Evolutionary conservation across 2,113 vertebrate genomes (phyloP), one percentile per base, ranked within the genome.

Genomic region (Crocuta crocuta): DNA sequence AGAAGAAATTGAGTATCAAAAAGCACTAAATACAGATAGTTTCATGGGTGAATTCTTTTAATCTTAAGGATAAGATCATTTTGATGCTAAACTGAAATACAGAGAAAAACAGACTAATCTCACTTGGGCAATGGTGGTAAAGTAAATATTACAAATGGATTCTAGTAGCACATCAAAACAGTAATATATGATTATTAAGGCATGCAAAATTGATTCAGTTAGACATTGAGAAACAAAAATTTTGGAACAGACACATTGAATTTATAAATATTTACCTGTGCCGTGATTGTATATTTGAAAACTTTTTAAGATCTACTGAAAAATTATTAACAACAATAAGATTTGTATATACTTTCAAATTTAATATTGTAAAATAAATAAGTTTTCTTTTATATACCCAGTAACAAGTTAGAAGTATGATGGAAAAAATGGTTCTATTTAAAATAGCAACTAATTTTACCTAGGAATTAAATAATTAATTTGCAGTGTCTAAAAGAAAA

Each of bases 1-100:
- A 93, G 85, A 95, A 76, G 33, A 93, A 87, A 94, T 89, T 80
- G 26, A 88, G 24, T 96, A 16, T 96, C 68, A 65, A 58, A 86
- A 95, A 90, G 28, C 45, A 89, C 39, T 89, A 84, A 93, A 31
- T 53, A 9, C 48, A 68, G 33, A 26, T 33, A 90, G 48, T 89
- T 93, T 91, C 31, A 78, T 7, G 73, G 43, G 53, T 93, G 50
- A 89, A 43, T 92, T 96, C 71, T 86, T 93, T 95, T 91, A 84
- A 79, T 70, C 16, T 87, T 91, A 91, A 74, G 74, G 39, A 82
- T 94, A 96, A 92, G 26, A 68, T 92, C 10, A 89, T 95, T 80
- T 86, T 80, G 33, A 91, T 94, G 9, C 15, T 55, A 84, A 87
- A 89, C 28, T 81, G 23, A 88, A 87, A 86, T 79, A 31, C 13